Base-by-base conservation (phyloP, 92 coral and sea anemone species). In the Anthopleura xanthogrammica region DNA sequence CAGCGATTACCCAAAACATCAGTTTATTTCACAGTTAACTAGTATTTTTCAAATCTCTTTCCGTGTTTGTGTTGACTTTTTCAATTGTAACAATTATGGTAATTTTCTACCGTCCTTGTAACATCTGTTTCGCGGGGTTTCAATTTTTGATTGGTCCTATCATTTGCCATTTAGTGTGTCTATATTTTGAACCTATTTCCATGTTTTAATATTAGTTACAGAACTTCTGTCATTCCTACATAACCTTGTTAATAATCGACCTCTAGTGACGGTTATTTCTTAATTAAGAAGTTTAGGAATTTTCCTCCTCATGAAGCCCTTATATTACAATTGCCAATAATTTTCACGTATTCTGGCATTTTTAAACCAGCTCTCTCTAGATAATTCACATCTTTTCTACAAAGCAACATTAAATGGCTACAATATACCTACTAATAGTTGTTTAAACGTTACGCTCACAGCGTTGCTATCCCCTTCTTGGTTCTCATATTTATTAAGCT, bases 401-500 rank as follows among this genome's bases (percentile, higher is more conserved):
- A 23, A 9, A 68, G 78, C 29, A 75, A 43, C 55, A 75, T 75
- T 50, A 75, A 75, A 29, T 9, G 74, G 12, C 14, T 36, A n/a
- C 75, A 24, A 80, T 80, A 39, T 52, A 41, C 41, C 41, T 64
- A 72, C 41, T 80, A 80, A 80, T 64, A 12, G 75, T 13, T 23
- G 46, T 16, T 39, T 43, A 60, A 78, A 60, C 23, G 62, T 77
- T 77, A 22, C 52, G 58, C 3, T 77, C 3, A 77, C 57, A 29
- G 57, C 19, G 77, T 22, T 39, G 14, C 46, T 60, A 22, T 41
- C 40, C 16, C 64, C 24, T 12, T 81, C 43, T n/a, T n/a, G 65
- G 77, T 70, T 80, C 50, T 41, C 50, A 65, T 80, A 16, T 50
- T 81, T 65, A 81, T 81, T 81, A 81, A 20, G 23, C 10, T 76